Base-by-base conservation (phyloP, 2,797 vertebrate species). In the Propithecus deckenii region DNA sequence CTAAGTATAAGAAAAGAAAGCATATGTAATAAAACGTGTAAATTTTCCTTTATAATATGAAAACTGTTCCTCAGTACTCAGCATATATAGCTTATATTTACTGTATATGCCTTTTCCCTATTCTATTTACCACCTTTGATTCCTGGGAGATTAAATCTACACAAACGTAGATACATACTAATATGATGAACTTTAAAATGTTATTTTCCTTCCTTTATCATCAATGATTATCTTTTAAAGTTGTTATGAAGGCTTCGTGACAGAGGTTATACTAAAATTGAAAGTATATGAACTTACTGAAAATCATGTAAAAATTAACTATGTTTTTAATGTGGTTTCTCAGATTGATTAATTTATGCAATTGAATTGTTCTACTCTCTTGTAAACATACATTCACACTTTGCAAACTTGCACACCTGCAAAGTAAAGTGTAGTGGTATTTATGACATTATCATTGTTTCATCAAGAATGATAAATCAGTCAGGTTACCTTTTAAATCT, bases 261-360 rank as follows among this genome's bases (percentile, higher is more conserved):
- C 94, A 97, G 89, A 97, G 69, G 96, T 96, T 97, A 92, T 92
- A 98, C 97, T 98, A 98, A 98, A 97, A 98, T 96, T 98, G 98
- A 98, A 98, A 98, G 98, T 98, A 95, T 97, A 96, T 9, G 85
- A 92, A 97, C 96, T 97, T 96, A 97, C 97, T 97, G 97, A 95
- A 98, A 97, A 98, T 95, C 86, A 76, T 94, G 96, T 97, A 97
- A 96, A 96, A 97, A 98, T 98, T 97, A 96, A 91, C 78, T 97
- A 89, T 90, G 96, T 97, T 98, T 97, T 93, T 97, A 98, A 98
- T 98, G 98, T 98, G 98, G 98, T 98, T 98, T 98, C 98, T 98
- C 97, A 98, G 96, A 97, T 92, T 97, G 98, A 98, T 98, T 97
- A 98, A 97, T 97, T 97, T 97, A 98, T 96, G 92, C 96, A 94